Base-by-base conservation (phyloP, 2,888 invertebrate species). In the Lepidochitona cinerea region DNA sequence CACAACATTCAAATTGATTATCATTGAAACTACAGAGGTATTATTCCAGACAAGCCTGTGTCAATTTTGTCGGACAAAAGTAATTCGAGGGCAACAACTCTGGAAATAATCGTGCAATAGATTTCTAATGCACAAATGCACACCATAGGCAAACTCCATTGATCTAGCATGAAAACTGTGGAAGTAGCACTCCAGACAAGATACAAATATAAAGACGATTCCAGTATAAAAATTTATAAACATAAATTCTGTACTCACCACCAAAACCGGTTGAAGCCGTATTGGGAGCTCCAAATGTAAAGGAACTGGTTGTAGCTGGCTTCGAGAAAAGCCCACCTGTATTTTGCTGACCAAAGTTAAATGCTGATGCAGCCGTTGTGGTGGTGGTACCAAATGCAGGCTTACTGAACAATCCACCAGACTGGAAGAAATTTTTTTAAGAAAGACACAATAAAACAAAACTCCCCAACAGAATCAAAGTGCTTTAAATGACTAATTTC, bases 321-420 rank as follows among this genome's bases (percentile, higher is more conserved):
- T 86, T 88, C 69, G 83, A 84, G 79, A 89, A 88, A 52, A 89
- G 74, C 68, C 77, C 76, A n/a, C 71, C 77, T 18, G 37, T 32
- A 14, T 76, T 82, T 26, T 72, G 77, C 37, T 74, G 67, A 14
- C 76, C 76, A 76, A 84, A 83, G 23, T 83, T 83, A 70, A 84
- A 85, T 0, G 81, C 79, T 26, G 79, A 70, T 2, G 77, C 59
- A 9, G 83, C 77, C 37, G 85, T 79, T 4, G 82, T 78, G 1
- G 84, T 76, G 7, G 82, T 79, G 0, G 86, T 81, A 54, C 86
- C 88, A 82, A 88, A 89, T 73, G 89, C 86, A 49, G 93, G 90
- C 3, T 92, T 90, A 0, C 82, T 89, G 84, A 90, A 90, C 37
- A 91, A 77, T 7, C 87, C 84, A 32, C 84, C 83, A 72, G 83